Conservation (phyloP, 2,888 invertebrate species). For the Drosophila mercatorum region DNA sequence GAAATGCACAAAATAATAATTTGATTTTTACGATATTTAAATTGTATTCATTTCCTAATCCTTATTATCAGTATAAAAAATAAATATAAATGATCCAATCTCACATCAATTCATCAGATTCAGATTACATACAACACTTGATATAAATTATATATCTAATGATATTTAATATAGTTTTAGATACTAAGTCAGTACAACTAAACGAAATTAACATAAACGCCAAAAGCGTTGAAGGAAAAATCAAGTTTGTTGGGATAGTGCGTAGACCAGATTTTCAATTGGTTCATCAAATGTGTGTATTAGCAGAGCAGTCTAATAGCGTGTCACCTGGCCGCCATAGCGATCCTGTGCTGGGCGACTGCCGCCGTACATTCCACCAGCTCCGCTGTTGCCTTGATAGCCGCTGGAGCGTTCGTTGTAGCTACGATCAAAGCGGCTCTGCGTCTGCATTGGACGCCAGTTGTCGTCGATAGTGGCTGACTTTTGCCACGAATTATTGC, state of each 20-base stretch:
- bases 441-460: constrained; percentile 82
- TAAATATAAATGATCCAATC: constrained; percentile 4
- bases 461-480: constrained; percentile 72
- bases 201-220: constrained; percentile 58
- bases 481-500: constrained; percentile 81
- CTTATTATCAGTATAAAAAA: neutral
- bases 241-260: constrained; percentile 26
- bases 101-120: neutral
- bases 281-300: constrained; percentile 30
- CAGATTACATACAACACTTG: constrained; percentile 14
- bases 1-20: neutral
- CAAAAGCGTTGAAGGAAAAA: constrained; percentile 38
- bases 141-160: constrained; percentile 51
- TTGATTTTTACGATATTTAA: neutral
- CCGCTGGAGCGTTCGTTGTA: constrained; percentile 84
- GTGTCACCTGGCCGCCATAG: constrained; percentile 83
- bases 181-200: constrained; percentile 60
- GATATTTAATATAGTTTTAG: constrained; percentile 61
- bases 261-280: constrained; percentile 21
- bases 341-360: constrained; percentile 82
- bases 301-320: constrained; percentile 69
- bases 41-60: constrained; percentile 3
- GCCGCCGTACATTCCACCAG: constrained; percentile 76
- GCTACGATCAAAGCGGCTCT: constrained; percentile 84
- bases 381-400: constrained; percentile 70